These are phyloP conservation scores for Tokudaia muenninki DNA, from an alignment of 2,797 vertebrate species.

Conservation along the genomic window DNA sequence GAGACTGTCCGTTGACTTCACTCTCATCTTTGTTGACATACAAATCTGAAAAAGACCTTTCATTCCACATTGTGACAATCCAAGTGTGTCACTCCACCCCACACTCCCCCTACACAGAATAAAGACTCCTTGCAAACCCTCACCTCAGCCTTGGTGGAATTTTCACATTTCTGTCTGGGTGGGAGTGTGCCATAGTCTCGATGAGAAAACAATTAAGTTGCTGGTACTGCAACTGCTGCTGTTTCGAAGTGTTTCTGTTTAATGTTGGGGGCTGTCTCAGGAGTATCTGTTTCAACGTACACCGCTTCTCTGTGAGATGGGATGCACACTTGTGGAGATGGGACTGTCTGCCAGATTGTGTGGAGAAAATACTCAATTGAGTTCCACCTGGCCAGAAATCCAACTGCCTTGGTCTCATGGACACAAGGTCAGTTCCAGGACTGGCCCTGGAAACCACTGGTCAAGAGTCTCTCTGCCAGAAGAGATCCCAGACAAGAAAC, in stretches of 20 bases:
- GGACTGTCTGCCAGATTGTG: constrained; percentile 63
- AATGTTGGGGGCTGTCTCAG: constrained; percentile 81
- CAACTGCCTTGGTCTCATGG: constrained; percentile 19
- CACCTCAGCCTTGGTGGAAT: accelerated
- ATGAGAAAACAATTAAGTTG: constrained; percentile 60
- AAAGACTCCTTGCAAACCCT: background rate
- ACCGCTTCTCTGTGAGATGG: constrained; percentile 81
- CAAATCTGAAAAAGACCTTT: background rate
- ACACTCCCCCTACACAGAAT: accelerated
- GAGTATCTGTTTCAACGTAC: constrained; percentile 83
- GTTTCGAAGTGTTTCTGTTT: constrained; percentile 86
- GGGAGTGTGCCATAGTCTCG: constrained; percentile 21
- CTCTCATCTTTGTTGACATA: background rate
- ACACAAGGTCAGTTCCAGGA: background rate
- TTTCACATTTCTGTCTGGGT: background rate
- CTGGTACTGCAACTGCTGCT: constrained; percentile 78
- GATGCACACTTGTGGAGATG: constrained; percentile 74
- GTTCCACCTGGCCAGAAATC: constrained; percentile 61
- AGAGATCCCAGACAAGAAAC: background rate
- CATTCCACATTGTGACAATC: background rate
- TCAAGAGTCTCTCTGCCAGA: background rate
- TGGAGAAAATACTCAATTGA: constrained; percentile 70
- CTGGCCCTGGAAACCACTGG: background rate
- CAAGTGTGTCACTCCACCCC: accelerated
- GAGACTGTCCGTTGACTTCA: background rate